Conservation (phyloP, 1,140 invertebrate genomes). For the Macrotrachela quadricornifera region DNA sequence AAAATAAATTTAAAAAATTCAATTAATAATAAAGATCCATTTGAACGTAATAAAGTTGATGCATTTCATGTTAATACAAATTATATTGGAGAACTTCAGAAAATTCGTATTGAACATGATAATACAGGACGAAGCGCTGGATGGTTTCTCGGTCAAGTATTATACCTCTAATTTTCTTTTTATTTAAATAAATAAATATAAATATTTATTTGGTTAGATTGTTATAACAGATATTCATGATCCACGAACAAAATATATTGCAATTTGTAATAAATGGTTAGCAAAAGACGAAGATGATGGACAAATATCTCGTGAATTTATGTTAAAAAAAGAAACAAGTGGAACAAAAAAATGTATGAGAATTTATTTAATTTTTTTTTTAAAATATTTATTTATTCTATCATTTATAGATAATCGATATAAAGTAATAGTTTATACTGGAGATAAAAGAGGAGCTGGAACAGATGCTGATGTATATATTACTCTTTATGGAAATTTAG, state of each 20-base stretch:
- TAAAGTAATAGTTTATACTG: slow-evolving; percentile 31
- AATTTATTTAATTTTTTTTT: slow-evolving; percentile 9
- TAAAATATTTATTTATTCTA: slow-evolving; percentile 17
- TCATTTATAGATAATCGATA: slow-evolving; percentile 13
- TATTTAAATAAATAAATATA: slow-evolving; percentile 11
- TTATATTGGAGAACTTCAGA: slow-evolving; percentile 27
- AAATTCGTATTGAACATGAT: slow-evolving; percentile 28
- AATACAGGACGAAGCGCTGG: slow-evolving; percentile 26
- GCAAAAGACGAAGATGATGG: slow-evolving; percentile 27
- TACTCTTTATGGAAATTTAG: slow-evolving; percentile 23
- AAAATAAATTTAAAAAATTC: too few species aligned
- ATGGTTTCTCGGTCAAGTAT: slow-evolving; percentile 29
- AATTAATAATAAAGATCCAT: slow-evolving; percentile 9
- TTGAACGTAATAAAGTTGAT: slow-evolving; percentile 19
- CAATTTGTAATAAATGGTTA: slow-evolving; percentile 29
- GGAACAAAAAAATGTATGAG: slow-evolving; percentile 22
- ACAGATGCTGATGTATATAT: slow-evolving; percentile 25
- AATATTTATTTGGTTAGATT: slow-evolving; percentile 19
- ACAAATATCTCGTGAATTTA: slow-evolving; percentile 19
- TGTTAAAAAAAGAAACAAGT: slow-evolving; percentile 25
- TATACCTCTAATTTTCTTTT: slow-evolving; percentile 20
- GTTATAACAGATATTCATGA: slow-evolving; percentile 25
- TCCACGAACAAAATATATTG: slow-evolving; percentile 28
- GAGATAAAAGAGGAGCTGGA: slow-evolving; percentile 26
- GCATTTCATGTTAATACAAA: slow-evolving; percentile 20